phyloP scores from a whole-genome alignment of 1,140 invertebrate species.

The Brachionus asplanchnoidis region DNA sequence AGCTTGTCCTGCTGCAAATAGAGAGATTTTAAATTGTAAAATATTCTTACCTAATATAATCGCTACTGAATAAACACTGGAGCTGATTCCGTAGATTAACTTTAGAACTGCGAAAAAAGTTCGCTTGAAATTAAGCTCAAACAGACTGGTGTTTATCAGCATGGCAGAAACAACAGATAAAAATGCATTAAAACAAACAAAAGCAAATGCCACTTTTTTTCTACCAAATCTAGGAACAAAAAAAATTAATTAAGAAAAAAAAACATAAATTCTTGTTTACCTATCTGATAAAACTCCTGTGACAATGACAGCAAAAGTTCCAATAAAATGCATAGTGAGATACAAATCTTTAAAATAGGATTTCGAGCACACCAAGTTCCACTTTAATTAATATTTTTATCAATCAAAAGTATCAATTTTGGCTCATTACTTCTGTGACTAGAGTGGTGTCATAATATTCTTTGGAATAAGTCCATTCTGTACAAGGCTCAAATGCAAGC shows the following conservation, averaged over 20 bases:
- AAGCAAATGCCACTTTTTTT: conserved; percentile 12
- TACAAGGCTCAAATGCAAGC: not conserved
- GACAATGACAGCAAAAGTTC: not conserved
- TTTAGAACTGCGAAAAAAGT: not conserved
- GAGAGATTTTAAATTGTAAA: not conserved
- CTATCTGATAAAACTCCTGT: conserved; percentile 25
- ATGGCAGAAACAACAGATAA: not conserved
- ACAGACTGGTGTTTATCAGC: not conserved
- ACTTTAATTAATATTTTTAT: conserved; percentile 12
- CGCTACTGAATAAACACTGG: not conserved
- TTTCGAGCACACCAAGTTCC: conserved; percentile 22
- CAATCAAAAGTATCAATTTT: not conserved
- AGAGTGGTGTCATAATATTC: not conserved
- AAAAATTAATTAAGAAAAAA: not conserved
- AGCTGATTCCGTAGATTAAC: not conserved
- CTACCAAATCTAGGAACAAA: conserved; percentile 7
- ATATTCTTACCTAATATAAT: not conserved
- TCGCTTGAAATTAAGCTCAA: not conserved
- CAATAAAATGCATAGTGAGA: conserved; percentile 13
- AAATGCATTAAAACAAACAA: not conserved
- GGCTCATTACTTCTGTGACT: conserved; percentile 8
- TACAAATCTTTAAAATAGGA: not conserved
- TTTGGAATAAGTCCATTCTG: conserved; percentile 22
- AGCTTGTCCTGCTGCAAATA: no score
- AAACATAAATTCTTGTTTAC: not conserved